These are phyloP conservation scores for Homarus gammarus DNA, from an alignment of 2,888 invertebrate genomes.

Conservation along the genomic window DNA sequence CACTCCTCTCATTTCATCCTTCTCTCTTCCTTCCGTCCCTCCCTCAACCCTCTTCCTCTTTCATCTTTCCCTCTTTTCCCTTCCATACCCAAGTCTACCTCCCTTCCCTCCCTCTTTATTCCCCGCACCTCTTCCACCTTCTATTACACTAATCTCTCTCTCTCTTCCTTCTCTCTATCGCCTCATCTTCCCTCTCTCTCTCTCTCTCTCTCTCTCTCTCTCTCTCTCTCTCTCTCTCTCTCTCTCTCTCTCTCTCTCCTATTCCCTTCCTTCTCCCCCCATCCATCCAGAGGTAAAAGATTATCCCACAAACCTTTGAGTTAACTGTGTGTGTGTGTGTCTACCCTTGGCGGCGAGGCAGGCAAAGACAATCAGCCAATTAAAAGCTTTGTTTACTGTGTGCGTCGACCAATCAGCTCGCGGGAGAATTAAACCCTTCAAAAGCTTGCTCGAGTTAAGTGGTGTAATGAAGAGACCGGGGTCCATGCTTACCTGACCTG, in stretches of 20 bases:
- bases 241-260: background rate
- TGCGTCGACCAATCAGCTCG: slow-evolving; percentile 19
- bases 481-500: no score
- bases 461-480: slow-evolving; percentile 8
- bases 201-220: no score
- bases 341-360: background rate
- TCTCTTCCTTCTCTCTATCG: no score
- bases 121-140: background rate
- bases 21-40: background rate
- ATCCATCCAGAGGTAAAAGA: no score
- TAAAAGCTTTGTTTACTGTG: slow-evolving; percentile 12
- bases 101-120: no score
- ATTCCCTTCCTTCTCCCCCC: no score
- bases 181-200: no score
- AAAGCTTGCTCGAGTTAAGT: slow-evolving; percentile 8
- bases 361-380: slow-evolving; percentile 9
- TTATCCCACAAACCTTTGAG: no score
- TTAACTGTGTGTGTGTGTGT: no score
- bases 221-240: no score
- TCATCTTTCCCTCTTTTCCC: background rate
- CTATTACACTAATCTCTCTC: background rate
- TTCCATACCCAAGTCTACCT: background rate
- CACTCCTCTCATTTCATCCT: background rate
- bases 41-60: background rate
- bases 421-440: background rate